Conservation (phyloP, 2,888 invertebrate species). For the Apamea anceps region DNA sequence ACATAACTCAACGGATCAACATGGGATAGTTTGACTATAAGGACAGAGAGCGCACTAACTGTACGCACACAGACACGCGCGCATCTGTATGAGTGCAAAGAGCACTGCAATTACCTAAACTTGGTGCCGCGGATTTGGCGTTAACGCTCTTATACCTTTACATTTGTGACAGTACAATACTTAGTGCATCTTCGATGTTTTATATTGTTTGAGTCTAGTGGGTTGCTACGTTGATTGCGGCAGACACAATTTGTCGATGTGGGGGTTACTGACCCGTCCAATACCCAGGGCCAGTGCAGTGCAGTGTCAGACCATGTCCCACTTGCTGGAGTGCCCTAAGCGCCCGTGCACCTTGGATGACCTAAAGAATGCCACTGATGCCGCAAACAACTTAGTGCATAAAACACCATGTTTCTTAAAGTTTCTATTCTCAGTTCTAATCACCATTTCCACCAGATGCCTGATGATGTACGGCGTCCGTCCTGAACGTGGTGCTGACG, state of each 20-base stretch:
- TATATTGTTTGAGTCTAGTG: not conserved
- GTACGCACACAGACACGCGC: no score
- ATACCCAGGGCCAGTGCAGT: not conserved
- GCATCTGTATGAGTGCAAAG: no score
- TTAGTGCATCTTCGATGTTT: not conserved
- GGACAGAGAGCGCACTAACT: no score
- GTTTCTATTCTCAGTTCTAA: no score
- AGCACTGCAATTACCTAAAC: no score
- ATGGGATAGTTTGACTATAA: no score
- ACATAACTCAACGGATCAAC: no score
- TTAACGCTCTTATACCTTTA: no score
- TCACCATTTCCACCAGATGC: conserved; percentile 70
- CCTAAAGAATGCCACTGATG: not conserved
- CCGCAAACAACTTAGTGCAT: not conserved
- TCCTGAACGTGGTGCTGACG: conserved; percentile 64
- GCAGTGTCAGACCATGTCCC: not conserved
- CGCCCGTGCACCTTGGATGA: not conserved
- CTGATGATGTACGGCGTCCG: conserved; percentile 87
- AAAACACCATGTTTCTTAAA: not conserved
- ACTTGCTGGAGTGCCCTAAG: not conserved
- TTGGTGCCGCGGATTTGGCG: no score
- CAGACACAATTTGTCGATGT: not conserved
- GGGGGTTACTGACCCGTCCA: not conserved
- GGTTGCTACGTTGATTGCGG: not conserved
- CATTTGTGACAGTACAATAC: not conserved